Percentiles rank a stretch among this genome's conserved stretches.
These are phyloP conservation scores for Eilema depressum DNA, from an alignment of 2,888 invertebrate genomes.

Conservation along the genomic window DNA sequence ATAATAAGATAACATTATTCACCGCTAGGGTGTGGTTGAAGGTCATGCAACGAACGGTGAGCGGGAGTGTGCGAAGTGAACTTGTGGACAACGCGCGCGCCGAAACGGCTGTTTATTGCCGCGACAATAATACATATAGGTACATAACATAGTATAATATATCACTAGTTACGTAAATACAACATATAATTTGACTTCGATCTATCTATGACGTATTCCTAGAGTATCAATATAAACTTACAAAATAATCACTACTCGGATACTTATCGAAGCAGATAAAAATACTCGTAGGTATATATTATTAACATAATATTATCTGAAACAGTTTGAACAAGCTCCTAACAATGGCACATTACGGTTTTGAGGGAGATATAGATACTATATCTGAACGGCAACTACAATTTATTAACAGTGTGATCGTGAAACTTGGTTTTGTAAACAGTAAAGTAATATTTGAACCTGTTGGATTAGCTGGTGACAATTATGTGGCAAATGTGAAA, in stretches of 20 bases:
- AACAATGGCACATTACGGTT: slow-evolving; percentile 48
- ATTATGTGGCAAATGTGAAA: slow-evolving; percentile 54
- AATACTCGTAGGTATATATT: neutral
- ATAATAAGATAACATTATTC: too few species aligned
- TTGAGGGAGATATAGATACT: slow-evolving; percentile 53
- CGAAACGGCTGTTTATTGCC: too few species aligned
- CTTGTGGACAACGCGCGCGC: too few species aligned
- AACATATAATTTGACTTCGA: too few species aligned
- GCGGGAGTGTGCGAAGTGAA: too few species aligned
- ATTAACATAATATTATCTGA: neutral
- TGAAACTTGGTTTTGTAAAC: slow-evolving; percentile 52
- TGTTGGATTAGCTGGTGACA: slow-evolving; percentile 60
- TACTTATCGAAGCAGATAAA: slow-evolving; percentile 1
- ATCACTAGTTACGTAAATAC: too few species aligned
- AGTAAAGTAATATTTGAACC: slow-evolving; percentile 49
- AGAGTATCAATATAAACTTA: neutral
- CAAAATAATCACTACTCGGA: neutral
- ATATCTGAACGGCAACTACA: slow-evolving; percentile 52
- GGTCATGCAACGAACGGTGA: too few species aligned
- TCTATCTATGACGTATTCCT: too few species aligned
- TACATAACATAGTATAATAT: too few species aligned
- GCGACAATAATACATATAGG: too few species aligned
- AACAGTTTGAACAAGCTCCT: neutral
- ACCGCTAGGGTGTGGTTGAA: too few species aligned
- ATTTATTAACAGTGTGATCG: slow-evolving; percentile 56